phyloP scores from a whole-genome alignment of 2,888 invertebrate genomes.

The Aspidiotus rigidus region DNA sequence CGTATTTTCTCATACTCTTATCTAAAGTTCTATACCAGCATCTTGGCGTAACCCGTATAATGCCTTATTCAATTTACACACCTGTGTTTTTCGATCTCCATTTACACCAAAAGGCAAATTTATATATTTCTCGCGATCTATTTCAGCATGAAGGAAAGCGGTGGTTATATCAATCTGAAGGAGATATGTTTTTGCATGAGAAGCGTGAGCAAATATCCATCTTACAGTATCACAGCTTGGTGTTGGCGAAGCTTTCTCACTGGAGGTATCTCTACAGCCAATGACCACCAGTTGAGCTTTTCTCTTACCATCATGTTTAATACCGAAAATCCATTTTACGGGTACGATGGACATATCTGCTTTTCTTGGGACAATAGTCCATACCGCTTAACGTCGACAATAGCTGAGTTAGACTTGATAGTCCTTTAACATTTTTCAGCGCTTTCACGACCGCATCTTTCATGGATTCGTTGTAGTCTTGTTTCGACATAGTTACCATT shows the following conservation, averaged over 20 bases:
- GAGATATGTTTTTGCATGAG: not conserved
- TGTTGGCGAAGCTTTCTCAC: constrained; percentile 8
- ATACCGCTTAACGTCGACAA: too few relatives aligned
- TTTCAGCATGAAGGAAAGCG: constrained; percentile 3
- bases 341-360: not conserved
- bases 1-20: not conserved
- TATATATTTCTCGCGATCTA: constrained; percentile 9
- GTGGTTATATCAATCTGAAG: constrained; percentile 6
- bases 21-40: constrained; percentile 8
- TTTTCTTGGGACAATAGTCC: not conserved
- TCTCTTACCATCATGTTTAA: not conserved
- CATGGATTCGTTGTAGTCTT: too few relatives aligned
- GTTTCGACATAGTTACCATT: too few relatives aligned
- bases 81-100: not conserved
- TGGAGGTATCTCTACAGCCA: not conserved
- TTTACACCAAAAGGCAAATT: not conserved
- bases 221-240: not conserved
- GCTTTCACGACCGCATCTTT: too few relatives aligned
- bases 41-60: constrained; percentile 1
- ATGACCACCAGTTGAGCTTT: not conserved
- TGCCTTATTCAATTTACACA: not conserved
- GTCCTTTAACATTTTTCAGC: too few relatives aligned
- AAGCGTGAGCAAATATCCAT: constrained; percentile 5
- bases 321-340: constrained; percentile 13
- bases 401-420: too few relatives aligned